These are phyloP conservation scores for Drosophila ogumai DNA, from an alignment of 1,140 invertebrate genomes.

Conservation along the genomic window DNA sequence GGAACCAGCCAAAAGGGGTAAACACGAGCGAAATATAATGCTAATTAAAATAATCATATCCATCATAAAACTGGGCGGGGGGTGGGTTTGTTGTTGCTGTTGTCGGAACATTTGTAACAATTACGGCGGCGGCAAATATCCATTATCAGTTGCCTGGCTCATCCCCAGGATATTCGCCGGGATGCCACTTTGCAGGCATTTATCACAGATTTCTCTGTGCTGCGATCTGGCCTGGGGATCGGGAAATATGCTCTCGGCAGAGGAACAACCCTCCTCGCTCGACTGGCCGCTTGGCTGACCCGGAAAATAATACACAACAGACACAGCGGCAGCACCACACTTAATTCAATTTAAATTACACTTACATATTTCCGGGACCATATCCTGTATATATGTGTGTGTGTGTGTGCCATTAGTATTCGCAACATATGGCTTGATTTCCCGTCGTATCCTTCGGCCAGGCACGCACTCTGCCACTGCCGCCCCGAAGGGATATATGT, in stretches of 20 bases:
- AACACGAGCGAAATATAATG: slow-evolving; percentile 76
- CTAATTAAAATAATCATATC: slow-evolving; percentile 84
- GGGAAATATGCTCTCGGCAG: neutral
- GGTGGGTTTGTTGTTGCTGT: slow-evolving; percentile 17
- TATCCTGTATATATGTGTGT: slow-evolving; percentile 36
- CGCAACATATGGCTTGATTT: slow-evolving; percentile 84
- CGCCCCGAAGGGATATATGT: slow-evolving; percentile 25
- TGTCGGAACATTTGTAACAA: slow-evolving; percentile 74
- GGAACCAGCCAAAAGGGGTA: slow-evolving; percentile 47
- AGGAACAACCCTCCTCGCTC: slow-evolving; percentile 20
- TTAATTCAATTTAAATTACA: slow-evolving; percentile 85
- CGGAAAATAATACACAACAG: slow-evolving; percentile 47
- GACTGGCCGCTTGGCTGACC: slow-evolving; percentile 7
- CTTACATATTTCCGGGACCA: slow-evolving; percentile 77
- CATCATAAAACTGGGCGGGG: slow-evolving; percentile 63
- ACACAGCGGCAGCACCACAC: slow-evolving; percentile 39
- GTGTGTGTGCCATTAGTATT: slow-evolving; percentile 75
- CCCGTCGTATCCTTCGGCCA: slow-evolving; percentile 58
- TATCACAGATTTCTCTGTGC: slow-evolving; percentile 66
- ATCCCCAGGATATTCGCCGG: neutral
- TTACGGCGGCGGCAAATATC: slow-evolving; percentile 55
- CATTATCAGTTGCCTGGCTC: slow-evolving; percentile 49
- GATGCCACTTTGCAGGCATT: slow-evolving; percentile 73
- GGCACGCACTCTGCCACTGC: slow-evolving; percentile 31
- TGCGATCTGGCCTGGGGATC: slow-evolving; percentile 20